Evolutionary conservation across 2,113 vertebrate species (phyloP).

Genomic region (Carassius gibelio): DNA sequence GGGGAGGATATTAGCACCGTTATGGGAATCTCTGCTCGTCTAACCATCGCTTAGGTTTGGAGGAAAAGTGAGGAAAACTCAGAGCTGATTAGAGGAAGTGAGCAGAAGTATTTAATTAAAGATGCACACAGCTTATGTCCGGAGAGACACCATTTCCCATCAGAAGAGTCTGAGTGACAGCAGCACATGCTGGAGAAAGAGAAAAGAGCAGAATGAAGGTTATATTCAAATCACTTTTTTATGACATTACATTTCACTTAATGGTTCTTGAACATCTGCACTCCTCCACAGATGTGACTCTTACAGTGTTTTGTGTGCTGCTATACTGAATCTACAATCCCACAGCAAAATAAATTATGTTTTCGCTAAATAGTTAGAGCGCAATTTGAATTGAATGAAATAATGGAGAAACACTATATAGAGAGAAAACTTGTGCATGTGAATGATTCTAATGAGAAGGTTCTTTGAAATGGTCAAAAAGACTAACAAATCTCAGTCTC

Average conservation of each 20-base stretch:
- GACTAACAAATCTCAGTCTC: too few relatives aligned
- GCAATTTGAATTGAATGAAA: not conserved
- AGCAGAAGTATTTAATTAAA: constrained; percentile 45
- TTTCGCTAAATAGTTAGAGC: not conserved
- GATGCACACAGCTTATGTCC: constrained; percentile 17
- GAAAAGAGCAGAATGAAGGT: not conserved
- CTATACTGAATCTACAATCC: too few relatives aligned
- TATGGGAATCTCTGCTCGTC: constrained; percentile 20
- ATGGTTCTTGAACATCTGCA: too few relatives aligned
- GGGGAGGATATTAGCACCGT: constrained; percentile 27
- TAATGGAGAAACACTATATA: not conserved
- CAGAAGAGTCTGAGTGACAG: constrained; percentile 38
- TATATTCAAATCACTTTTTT: not conserved
- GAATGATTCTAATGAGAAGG: not conserved
- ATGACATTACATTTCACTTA: too few relatives aligned
- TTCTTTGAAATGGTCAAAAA: not conserved
- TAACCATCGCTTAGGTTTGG: not conserved
- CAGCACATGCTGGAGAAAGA: not conserved
- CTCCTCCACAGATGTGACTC: not conserved
- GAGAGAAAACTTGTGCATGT: too few relatives aligned
- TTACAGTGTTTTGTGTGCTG: not conserved
- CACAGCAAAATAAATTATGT: not conserved
- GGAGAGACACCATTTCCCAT: constrained; percentile 22
- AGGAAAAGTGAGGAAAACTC: constrained; percentile 20
- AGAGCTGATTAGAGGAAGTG: constrained; percentile 43